Percentiles rank a stretch among this genome's conserved stretches.
phyloP scores from a whole-genome alignment of 2,113 vertebrate species.

The Oceanodroma tethys region DNA sequence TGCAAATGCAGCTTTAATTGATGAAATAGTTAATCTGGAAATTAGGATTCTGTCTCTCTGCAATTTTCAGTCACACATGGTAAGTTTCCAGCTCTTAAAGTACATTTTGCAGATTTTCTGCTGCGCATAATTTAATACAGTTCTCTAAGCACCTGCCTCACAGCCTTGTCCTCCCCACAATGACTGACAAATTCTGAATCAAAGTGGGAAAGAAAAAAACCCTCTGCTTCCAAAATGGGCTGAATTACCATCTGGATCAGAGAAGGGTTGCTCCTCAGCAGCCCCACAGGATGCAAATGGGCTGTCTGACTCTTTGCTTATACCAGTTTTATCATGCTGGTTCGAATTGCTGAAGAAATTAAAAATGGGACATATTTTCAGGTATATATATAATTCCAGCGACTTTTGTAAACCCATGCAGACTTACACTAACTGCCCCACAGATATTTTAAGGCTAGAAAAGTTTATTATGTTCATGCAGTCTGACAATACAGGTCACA shows the following conservation, averaged over 20 bases:
- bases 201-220: background rate
- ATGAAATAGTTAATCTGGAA: constrained; percentile 44
- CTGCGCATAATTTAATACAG: background rate
- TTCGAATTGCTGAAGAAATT: background rate
- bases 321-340: background rate
- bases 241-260: background rate
- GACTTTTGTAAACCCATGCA: background rate
- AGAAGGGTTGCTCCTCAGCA: background rate
- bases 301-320: background rate
- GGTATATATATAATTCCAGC: background rate
- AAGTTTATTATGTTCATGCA: background rate
- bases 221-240: background rate
- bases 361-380: background rate
- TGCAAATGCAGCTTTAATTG: constrained; percentile 40
- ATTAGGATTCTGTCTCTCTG: background rate
- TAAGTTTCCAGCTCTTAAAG: constrained; percentile 24
- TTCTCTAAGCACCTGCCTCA: constrained; percentile 1
- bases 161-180: background rate
- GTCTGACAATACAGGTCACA: background rate
- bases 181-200: constrained; percentile 5
- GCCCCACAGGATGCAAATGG: background rate
- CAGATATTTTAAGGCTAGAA: background rate
- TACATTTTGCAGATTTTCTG: constrained; percentile 39
- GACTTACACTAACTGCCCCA: background rate
- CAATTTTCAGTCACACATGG: constrained; percentile 8